These are phyloP conservation scores for Tretioscincus oriximinensis DNA, from an alignment of 2,113 vertebrate genomes.

Conservation along the genomic window DNA sequence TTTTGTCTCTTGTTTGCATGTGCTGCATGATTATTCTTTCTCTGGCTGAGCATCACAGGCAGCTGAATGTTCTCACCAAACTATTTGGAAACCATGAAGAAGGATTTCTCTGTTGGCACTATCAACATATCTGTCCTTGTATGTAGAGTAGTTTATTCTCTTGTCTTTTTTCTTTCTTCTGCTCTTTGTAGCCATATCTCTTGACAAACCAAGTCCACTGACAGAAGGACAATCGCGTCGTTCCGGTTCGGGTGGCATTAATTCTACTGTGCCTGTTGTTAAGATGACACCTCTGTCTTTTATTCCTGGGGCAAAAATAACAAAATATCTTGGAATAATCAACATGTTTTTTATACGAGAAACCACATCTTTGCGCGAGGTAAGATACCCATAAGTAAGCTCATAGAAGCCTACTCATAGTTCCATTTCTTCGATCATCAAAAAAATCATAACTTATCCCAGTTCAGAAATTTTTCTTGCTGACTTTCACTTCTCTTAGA, in stretches of 20 bases:
- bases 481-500: too few relatives aligned
- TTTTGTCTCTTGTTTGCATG: slow-evolving; percentile 75
- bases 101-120: slow-evolving; percentile 46
- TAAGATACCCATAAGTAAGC: slow-evolving; percentile 58
- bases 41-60: slow-evolving; percentile 82
- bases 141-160: slow-evolving; percentile 48
- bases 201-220: slow-evolving; percentile 88
- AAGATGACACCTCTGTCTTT: slow-evolving; percentile 98
- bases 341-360: slow-evolving; percentile 99
- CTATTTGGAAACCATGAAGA: slow-evolving; percentile 71
- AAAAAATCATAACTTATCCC: too few relatives aligned
- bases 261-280: slow-evolving; percentile 85
- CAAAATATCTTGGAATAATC: slow-evolving; percentile 97
- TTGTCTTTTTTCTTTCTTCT: slow-evolving; percentile 28
- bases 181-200: slow-evolving; percentile 80
- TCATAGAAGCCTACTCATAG: neutral
- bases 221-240: slow-evolving; percentile 85
- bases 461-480: too few relatives aligned
- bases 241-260: slow-evolving; percentile 75
- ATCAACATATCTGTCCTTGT: neutral
- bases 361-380: slow-evolving; percentile 96
- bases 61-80: slow-evolving; percentile 81
- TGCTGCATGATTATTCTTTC: slow-evolving; percentile 77
- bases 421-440: too few relatives aligned
- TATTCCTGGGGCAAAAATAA: slow-evolving; percentile 91